Evolutionary conservation across 2,888 invertebrate species (phyloP).

Genomic region (Plutella xylostella): DNA sequence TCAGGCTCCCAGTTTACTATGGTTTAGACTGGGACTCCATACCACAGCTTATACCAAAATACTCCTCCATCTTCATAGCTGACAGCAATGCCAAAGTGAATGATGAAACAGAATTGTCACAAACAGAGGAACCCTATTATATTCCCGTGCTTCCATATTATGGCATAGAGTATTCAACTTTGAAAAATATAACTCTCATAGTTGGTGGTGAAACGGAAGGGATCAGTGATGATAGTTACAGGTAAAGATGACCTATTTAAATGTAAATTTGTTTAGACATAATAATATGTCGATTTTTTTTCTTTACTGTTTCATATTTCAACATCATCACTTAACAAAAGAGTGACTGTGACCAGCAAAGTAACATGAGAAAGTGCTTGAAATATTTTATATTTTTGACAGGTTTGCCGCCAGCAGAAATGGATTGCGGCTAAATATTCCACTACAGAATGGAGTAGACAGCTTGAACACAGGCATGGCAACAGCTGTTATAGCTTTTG

Average conservation of each 20-base stretch:
- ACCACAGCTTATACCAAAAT: constrained; percentile 43
- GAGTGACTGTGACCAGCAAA: too few species aligned
- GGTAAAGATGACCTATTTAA: constrained; percentile 37
- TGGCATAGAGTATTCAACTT: constrained; percentile 63
- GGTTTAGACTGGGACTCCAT: constrained; percentile 76
- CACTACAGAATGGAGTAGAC: constrained; percentile 80
- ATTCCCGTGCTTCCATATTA: constrained; percentile 75
- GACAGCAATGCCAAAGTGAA: constrained; percentile 67
- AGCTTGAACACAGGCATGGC: constrained; percentile 90
- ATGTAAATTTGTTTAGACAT: constrained; percentile 2
- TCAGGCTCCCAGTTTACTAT: constrained; percentile 76
- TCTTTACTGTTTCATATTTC: too few species aligned
- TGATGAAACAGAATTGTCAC: constrained; percentile 13
- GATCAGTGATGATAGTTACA: constrained; percentile 79
- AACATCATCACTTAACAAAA: too few species aligned
- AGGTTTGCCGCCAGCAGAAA: constrained; percentile 68
- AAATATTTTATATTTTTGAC: constrained; percentile 2
- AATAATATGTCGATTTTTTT: too few species aligned
- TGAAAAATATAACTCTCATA: constrained; percentile 74
- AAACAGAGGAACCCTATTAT: constrained; percentile 16
- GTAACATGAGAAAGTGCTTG: too few species aligned
- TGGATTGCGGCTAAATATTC: constrained; percentile 81
- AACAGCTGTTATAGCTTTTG: constrained; percentile 85
- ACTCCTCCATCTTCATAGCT: constrained; percentile 73
- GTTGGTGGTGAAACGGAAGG: constrained; percentile 93